Conservation (phyloP, 2,888 invertebrate species). For the Tryphoninae sp. region DNA sequence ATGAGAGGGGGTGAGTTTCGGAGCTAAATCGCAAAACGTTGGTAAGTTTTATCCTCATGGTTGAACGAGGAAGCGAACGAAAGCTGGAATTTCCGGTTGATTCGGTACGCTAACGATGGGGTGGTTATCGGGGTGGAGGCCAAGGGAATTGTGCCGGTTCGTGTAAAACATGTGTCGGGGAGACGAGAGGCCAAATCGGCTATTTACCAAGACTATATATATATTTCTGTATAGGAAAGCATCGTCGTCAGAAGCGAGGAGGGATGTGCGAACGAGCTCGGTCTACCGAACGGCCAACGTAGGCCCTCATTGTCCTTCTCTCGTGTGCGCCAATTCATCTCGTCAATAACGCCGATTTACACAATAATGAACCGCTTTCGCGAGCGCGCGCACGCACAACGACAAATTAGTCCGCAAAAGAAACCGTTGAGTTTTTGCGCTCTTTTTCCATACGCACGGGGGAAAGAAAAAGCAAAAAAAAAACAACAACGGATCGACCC, state of each 20-base stretch:
- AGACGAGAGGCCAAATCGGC: neutral
- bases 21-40: conserved; percentile 60
- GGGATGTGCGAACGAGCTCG: conserved; percentile 46
- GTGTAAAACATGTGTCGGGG: conserved; percentile 51
- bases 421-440: conserved; percentile 60
- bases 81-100: conserved; percentile 82
- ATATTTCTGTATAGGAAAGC: neutral
- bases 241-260: conserved; percentile 6
- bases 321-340: conserved; percentile 64
- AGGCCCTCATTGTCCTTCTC: conserved; percentile 71
- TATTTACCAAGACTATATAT: conserved; percentile 2
- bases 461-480: neutral
- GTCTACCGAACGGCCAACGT: conserved; percentile 40
- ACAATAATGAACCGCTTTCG: conserved; percentile 78
- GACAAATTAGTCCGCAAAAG: conserved; percentile 59
- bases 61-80: conserved; percentile 77
- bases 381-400: conserved; percentile 48
- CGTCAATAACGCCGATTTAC: conserved; percentile 75
- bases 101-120: conserved; percentile 81
- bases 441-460: conserved; percentile 21
- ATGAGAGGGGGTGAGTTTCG: neutral
- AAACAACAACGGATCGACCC: conserved; percentile 36
- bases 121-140: conserved; percentile 65
- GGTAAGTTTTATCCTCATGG: conserved; percentile 66
- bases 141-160: conserved; percentile 40